phyloP scores from a whole-genome alignment of 2,888 invertebrate genomes.

The Anagyrus pseudococci region DNA sequence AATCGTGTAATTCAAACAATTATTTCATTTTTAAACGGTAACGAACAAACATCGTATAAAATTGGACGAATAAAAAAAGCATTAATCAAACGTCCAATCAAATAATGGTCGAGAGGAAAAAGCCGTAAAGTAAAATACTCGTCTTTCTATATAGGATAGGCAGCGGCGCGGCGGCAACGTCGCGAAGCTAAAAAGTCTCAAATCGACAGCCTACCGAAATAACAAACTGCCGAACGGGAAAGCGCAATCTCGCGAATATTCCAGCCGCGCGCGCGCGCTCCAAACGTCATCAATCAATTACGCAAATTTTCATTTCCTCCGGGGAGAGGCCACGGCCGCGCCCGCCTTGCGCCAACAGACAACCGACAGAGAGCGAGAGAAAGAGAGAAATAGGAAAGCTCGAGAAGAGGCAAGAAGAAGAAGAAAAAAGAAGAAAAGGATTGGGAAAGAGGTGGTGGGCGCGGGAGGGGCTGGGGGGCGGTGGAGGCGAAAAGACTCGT shows the following conservation, averaged over 20 bases:
- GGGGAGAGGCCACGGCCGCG: too few relatives aligned
- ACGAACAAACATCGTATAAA: too few relatives aligned
- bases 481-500: slow-evolving; percentile 27
- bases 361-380: neutral
- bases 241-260: neutral
- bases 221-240: neutral
- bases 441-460: neutral
- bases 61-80: too few relatives aligned
- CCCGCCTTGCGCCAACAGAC: slow-evolving; percentile 6
- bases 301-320: slow-evolving; percentile 37
- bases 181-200: too few relatives aligned
- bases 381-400: neutral
- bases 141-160: too few relatives aligned
- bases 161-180: too few relatives aligned
- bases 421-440: slow-evolving; percentile 7
- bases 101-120: too few relatives aligned
- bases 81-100: too few relatives aligned
- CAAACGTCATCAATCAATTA: slow-evolving; percentile 36
- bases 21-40: too few relatives aligned
- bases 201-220: slow-evolving; percentile 15
- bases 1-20: too few relatives aligned
- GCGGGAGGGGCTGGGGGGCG: neutral
- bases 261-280: neutral
- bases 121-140: too few relatives aligned
- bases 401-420: neutral